These are phyloP conservation scores for Laticauda laticaudata DNA, from an alignment of 2,113 vertebrate genomes.

Conservation along the genomic window DNA sequence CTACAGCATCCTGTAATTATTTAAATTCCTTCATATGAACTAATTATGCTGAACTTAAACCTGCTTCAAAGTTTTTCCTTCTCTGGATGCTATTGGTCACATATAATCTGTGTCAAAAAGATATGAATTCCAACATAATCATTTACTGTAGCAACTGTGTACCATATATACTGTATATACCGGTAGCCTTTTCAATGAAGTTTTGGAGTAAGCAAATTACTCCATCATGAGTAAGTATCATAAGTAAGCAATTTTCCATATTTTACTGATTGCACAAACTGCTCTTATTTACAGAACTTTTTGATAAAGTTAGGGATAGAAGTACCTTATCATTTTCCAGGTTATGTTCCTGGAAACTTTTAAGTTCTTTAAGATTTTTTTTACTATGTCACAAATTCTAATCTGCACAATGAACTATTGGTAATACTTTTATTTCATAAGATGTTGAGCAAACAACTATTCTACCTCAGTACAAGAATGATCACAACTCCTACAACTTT, in stretches of 20 bases:
- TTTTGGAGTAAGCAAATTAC: too few species aligned
- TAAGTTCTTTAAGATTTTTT: neutral
- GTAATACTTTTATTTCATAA: neutral
- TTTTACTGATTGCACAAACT: neutral
- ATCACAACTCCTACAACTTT: neutral
- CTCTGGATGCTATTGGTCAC: neutral
- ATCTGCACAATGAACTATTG: neutral
- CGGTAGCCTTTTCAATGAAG: neutral
- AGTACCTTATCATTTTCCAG: neutral
- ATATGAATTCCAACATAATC: neutral
- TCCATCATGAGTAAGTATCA: too few species aligned
- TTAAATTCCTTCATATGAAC: neutral
- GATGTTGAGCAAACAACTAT: neutral
- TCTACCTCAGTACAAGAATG: neutral
- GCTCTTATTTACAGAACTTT: neutral
- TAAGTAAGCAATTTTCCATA: neutral
- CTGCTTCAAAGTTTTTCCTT: neutral
- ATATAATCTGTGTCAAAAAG: neutral
- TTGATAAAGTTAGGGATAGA: neutral
- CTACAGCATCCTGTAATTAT: neutral
- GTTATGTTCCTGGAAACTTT: neutral
- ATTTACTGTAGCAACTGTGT: neutral
- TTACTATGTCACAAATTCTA: neutral
- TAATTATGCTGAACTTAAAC: neutral
- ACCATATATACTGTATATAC: neutral